These are phyloP conservation scores for Dysdera silvatica DNA, from an alignment of 1,140 invertebrate species.

Conservation along the genomic window DNA sequence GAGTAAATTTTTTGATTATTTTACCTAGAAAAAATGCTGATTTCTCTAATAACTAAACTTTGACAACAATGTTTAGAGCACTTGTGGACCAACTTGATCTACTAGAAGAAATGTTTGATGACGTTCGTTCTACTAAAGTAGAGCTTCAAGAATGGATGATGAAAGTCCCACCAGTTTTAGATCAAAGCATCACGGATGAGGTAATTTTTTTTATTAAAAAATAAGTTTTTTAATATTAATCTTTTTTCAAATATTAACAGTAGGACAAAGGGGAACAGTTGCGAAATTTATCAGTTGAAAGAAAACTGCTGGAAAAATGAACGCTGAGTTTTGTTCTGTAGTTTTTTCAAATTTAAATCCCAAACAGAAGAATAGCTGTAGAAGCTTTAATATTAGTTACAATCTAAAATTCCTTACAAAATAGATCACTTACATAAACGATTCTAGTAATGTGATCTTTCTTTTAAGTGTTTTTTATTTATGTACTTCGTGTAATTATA, in stretches of 20 bases:
- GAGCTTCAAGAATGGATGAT: constrained; percentile 22
- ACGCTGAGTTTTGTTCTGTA: neutral
- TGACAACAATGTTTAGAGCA: neutral
- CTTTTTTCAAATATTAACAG: neutral
- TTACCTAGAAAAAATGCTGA: neutral
- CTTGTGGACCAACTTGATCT: constrained; percentile 18
- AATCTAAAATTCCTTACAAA: no score
- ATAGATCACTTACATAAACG: no score
- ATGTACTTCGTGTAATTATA: no score
- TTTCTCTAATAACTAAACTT: neutral
- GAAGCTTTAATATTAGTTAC: neutral
- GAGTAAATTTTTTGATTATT: neutral
- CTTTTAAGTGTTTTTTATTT: no score
- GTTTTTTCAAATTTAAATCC: neutral
- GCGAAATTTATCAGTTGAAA: neutral
- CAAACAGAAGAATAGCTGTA: neutral
- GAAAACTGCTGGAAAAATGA: neutral
- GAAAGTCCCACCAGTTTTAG: constrained; percentile 21
- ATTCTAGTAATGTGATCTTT: no score
- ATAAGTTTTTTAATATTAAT: neutral
- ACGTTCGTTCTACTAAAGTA: constrained; percentile 16
- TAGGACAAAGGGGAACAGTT: neutral
- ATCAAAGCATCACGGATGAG: constrained; percentile 7
- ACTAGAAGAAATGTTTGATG: constrained; percentile 23
- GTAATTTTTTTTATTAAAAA: neutral